Evolutionary conservation across 2,888 invertebrate species (phyloP).

Genomic region (Linnaemya tessellans): DNA sequence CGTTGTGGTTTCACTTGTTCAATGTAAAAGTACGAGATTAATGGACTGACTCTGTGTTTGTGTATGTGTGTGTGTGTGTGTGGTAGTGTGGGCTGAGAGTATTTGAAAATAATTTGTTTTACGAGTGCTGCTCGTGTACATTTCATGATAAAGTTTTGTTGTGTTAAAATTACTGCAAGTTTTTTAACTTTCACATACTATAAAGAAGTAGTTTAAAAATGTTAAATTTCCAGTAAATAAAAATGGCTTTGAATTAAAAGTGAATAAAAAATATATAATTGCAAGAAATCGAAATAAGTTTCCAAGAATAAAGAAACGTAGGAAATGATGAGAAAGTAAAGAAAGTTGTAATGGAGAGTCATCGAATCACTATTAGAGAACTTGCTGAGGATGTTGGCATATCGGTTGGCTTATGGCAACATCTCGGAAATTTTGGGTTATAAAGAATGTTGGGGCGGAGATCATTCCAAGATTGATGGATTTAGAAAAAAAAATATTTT

Average conservation of each 20-base stretch:
- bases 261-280: no score
- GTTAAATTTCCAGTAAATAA: slow-evolving; percentile 1
- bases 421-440: no score
- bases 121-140: not conserved
- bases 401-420: no score
- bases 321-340: no score
- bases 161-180: slow-evolving; percentile 16
- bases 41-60: slow-evolving; percentile 15
- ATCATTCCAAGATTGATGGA: no score
- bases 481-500: no score
- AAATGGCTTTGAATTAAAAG: not conserved
- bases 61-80: slow-evolving; percentile 5
- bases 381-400: no score
- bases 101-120: slow-evolving; percentile 16
- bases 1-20: slow-evolving; percentile 12
- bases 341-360: no score
- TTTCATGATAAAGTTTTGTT: slow-evolving; percentile 5
- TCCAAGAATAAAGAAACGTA: no score
- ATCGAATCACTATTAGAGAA: no score
- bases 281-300: no score
- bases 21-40: slow-evolving; percentile 18
- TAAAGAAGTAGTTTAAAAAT: not conserved
- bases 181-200: not conserved
- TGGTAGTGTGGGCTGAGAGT: not conserved
- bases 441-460: no score